Conservation (phyloP, 64 coral and sea anemone genomes). For the Dendronephthya gigantea region DNA sequence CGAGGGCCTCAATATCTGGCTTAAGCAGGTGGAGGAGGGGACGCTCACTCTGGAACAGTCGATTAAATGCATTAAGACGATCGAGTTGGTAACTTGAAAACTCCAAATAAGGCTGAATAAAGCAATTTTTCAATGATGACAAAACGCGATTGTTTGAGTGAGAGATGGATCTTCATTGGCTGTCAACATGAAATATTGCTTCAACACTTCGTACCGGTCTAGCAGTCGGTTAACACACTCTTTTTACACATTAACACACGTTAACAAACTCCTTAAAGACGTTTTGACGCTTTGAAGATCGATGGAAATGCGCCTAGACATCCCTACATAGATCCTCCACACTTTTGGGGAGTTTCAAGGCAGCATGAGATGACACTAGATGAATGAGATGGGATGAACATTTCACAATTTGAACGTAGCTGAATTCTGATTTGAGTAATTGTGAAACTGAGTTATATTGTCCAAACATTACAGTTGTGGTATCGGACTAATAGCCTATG, state of each 20-base stretch:
- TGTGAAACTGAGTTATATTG: not conserved
- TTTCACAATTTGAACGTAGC: not conserved
- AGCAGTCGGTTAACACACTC: too few relatives aligned
- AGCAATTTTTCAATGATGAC: not conserved
- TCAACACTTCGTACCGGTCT: too few relatives aligned
- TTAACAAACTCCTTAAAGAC: not conserved
- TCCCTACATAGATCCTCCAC: not conserved
- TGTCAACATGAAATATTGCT: too few relatives aligned
- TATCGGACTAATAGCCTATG: not conserved
- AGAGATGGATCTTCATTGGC: too few relatives aligned
- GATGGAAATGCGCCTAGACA: not conserved
- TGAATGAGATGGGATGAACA: not conserved
- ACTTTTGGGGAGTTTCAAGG: not conserved
- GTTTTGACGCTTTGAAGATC: not conserved
- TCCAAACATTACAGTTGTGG: not conserved
- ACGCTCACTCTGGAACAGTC: not conserved
- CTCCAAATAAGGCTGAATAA: not conserved
- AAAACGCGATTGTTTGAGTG: too few relatives aligned
- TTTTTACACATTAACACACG: too few relatives aligned
- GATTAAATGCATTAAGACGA: not conserved
- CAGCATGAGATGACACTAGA: not conserved
- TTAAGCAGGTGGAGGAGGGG: not conserved
- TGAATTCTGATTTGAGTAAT: not conserved
- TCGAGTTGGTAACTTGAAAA: not conserved
- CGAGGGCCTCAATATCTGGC: not conserved